Conservation (phyloP, 1,140 invertebrate species). For the Scaptomyza graminum region DNA sequence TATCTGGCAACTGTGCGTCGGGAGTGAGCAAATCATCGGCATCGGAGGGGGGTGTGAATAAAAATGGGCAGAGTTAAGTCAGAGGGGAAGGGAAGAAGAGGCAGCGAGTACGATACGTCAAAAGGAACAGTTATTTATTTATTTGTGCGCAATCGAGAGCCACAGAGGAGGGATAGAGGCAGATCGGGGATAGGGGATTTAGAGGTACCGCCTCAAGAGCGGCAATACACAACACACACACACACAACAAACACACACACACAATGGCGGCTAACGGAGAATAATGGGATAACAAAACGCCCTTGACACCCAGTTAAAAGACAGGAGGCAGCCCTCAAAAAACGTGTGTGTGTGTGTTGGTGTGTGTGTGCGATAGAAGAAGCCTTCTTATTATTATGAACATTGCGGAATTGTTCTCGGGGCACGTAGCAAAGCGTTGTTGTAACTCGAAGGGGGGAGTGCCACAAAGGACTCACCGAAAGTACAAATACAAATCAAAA, state of each 20-base stretch:
- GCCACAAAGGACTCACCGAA: slow-evolving; percentile 53
- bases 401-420: slow-evolving; percentile 53
- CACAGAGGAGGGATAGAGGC: slow-evolving; percentile 30
- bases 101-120: slow-evolving; percentile 73
- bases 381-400: slow-evolving; percentile 83
- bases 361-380: slow-evolving; percentile 33
- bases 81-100: slow-evolving; percentile 38
- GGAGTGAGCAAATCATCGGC: slow-evolving; percentile 75
- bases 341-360: slow-evolving; percentile 10
- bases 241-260: not conserved
- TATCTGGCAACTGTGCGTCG: slow-evolving; percentile 58
- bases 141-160: slow-evolving; percentile 73
- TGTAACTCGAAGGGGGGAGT: slow-evolving; percentile 15
- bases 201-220: slow-evolving; percentile 43
- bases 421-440: slow-evolving; percentile 71
- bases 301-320: slow-evolving; percentile 84
- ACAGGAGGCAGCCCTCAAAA: slow-evolving; percentile 69
- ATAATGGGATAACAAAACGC: slow-evolving; percentile 84
- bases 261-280: slow-evolving; percentile 80
- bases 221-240: slow-evolving; percentile 13
- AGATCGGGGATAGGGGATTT: not conserved
- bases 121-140: slow-evolving; percentile 83
- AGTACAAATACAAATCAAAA: slow-evolving; percentile 77
- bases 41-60: not conserved
- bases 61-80: slow-evolving; percentile 33